Percentiles rank a stretch among this genome's conserved stretches.
These are phyloP conservation scores for Vesta saturnalis DNA, from an alignment of 2,888 invertebrate genomes.

Conservation along the genomic window DNA sequence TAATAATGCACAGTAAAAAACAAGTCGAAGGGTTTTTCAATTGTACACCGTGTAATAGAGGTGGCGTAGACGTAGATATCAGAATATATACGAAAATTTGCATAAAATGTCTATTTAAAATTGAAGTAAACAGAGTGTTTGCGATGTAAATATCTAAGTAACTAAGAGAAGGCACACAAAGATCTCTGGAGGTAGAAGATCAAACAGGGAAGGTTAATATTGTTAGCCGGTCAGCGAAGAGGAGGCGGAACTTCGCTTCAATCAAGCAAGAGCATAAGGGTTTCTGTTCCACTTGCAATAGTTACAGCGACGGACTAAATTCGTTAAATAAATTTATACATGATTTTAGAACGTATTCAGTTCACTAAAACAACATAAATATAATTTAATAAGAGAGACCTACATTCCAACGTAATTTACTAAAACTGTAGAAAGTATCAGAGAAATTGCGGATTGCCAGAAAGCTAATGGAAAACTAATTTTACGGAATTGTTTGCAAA, in stretches of 20 bases:
- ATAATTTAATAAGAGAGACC: slow-evolving; percentile 10
- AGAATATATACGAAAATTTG: not conserved
- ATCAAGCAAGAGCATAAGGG: slow-evolving; percentile 36
- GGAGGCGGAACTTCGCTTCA: slow-evolving; percentile 34
- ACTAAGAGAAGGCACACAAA: slow-evolving; percentile 2
- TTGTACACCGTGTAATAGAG: not conserved
- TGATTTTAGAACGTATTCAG: not conserved
- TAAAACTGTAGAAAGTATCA: no score
- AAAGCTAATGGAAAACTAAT: no score
- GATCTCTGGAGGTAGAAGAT: slow-evolving; percentile 27
- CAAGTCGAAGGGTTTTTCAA: not conserved
- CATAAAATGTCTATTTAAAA: not conserved
- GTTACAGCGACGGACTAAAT: not conserved
- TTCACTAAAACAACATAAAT: not conserved
- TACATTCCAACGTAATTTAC: not conserved
- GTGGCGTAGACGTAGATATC: no score
- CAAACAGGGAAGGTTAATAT: slow-evolving; percentile 37
- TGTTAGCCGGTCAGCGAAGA: slow-evolving; percentile 29
- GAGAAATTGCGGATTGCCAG: no score
- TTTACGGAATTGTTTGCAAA: no score
- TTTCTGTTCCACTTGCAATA: slow-evolving; percentile 13
- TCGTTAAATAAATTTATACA: slow-evolving; percentile 9
- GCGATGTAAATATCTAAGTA: slow-evolving; percentile 18
- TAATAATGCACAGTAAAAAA: not conserved
- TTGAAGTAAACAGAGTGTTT: not conserved